Conservation (phyloP, 2,888 invertebrate species). For the Melinopterus prodromus region DNA sequence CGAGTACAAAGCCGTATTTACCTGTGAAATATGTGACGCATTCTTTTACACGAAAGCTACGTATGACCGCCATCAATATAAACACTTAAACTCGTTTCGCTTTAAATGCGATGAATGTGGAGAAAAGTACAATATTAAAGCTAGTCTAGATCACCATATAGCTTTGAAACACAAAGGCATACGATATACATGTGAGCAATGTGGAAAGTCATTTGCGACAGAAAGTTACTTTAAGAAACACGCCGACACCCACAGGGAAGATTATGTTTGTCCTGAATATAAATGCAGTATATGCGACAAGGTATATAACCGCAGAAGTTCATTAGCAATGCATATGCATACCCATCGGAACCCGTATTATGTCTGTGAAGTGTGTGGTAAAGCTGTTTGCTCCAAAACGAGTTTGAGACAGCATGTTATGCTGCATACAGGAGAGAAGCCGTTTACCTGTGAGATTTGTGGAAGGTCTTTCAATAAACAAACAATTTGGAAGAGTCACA, state of each 20-base stretch:
- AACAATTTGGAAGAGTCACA: conserved; percentile 49
- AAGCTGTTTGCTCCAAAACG: conserved; percentile 56
- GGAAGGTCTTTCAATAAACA: conserved; percentile 40
- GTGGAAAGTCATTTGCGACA: conserved; percentile 61
- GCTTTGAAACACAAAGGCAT: conserved; percentile 25
- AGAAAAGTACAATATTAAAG: conserved; percentile 18
- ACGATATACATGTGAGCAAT: conserved; percentile 47
- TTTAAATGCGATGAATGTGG: conserved; percentile 32
- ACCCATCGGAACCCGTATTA: conserved; percentile 17
- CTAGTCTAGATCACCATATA: conserved; percentile 19
- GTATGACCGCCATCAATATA: conserved; percentile 12
- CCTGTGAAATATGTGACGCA: neutral
- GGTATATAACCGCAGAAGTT: conserved; percentile 18
- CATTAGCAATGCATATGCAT: conserved; percentile 12
- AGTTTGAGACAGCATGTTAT: conserved; percentile 54
- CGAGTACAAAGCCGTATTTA: neutral
- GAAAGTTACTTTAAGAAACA: conserved; percentile 46
- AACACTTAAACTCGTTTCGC: conserved; percentile 1
- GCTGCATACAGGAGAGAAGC: conserved; percentile 63
- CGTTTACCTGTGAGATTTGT: conserved; percentile 55
- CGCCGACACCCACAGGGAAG: conserved; percentile 20
- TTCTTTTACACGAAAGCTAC: conserved; percentile 9
- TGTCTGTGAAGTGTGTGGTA: conserved; percentile 63
- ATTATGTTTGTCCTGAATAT: conserved; percentile 16
- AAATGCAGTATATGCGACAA: conserved; percentile 29